Evolutionary conservation across 2,888 invertebrate species (phyloP), one percentile per base, ranked within the genome.

Genomic region (Hofmannophila pseudospretella): DNA sequence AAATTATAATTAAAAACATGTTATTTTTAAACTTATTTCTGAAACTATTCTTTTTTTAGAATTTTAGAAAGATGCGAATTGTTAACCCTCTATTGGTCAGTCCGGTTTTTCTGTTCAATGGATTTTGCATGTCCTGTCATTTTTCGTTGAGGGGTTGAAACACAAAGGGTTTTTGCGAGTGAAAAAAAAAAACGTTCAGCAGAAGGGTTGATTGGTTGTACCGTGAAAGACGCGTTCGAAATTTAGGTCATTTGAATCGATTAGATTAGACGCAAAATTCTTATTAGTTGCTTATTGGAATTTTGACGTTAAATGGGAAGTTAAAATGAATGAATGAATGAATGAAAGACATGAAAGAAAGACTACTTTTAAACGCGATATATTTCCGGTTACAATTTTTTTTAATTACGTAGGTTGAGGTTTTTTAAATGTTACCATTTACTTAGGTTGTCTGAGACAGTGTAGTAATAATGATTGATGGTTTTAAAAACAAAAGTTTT

Each of bases 71-170:
- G 29, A 16, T 14, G 29, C 29, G 9, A 30, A 16, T 14, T 7
- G 32, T 38, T 35, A 38, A 53, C 49, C 58, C 58, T 41, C 50
- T 41, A 42, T 49, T 51, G 47, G 47, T 49, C 53, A 44, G 58
- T 58, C 68, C 68, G 58, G 68, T 69, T 72, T n/a, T 64, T 58
- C 56, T 55, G 56, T 52, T 63, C 67, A 74, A 78, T 78, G 78
- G 77, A 68, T 37, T 74, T 74, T 61, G 61, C 75, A 48, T 78
- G 78, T 74, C 58, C 67, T 71, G 74, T 74, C 74, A 68, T 55
- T 58, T 53, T 51, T 41, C 35, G 41, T 44, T 48, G 48, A 54
- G 63, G 67, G 57, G 47, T 48, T 44, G 10, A 12, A 43, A 34
- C 42, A 39, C 40, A 57, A 57, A 61, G 67, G 67, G 67, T 72